Conservation (phyloP, 30 jellyfish, hydroid and myxozoan genomes). For the Hydra vulgaris region DNA sequence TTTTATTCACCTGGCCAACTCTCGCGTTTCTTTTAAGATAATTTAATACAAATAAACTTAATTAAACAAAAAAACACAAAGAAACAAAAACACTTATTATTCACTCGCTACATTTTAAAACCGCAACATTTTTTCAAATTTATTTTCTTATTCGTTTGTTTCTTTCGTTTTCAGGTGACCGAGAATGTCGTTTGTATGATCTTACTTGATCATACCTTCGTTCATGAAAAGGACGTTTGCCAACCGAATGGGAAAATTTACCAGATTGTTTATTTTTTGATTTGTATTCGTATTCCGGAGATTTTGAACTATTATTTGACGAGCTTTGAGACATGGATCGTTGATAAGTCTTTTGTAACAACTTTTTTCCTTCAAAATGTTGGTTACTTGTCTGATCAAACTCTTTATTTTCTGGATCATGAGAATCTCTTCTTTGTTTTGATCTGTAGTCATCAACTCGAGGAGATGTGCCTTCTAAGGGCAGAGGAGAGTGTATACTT, state of each 20-base stretch:
- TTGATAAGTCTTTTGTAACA: not conserved
- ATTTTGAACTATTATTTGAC: conserved; percentile 17
- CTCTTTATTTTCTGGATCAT: conserved; percentile 6
- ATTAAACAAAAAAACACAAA: too few relatives aligned
- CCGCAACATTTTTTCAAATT: too few relatives aligned
- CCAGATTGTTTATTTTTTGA: conserved; percentile 4
- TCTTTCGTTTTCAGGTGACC: not conserved
- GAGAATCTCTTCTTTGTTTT: not conserved
- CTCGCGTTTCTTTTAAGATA: too few relatives aligned
- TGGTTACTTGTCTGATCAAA: not conserved
- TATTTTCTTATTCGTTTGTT: not conserved
- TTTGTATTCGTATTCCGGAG: conserved; percentile 31
- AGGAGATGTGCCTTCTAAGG: conserved; percentile 24
- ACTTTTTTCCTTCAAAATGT: conserved; percentile 11
- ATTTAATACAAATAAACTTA: too few relatives aligned
- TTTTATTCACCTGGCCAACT: too few relatives aligned
- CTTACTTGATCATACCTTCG: not conserved
- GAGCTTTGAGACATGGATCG: conserved; percentile 42
- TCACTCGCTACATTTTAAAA: too few relatives aligned
- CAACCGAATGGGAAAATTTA: not conserved
- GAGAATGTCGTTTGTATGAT: not conserved
- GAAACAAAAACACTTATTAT: too few relatives aligned
- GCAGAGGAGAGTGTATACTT: conserved; percentile 57
- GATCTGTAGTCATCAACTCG: conserved; percentile 1
- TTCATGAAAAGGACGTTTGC: not conserved